phyloP scores from a whole-genome alignment of 1,140 invertebrate species.

The Achroia grisella region DNA sequence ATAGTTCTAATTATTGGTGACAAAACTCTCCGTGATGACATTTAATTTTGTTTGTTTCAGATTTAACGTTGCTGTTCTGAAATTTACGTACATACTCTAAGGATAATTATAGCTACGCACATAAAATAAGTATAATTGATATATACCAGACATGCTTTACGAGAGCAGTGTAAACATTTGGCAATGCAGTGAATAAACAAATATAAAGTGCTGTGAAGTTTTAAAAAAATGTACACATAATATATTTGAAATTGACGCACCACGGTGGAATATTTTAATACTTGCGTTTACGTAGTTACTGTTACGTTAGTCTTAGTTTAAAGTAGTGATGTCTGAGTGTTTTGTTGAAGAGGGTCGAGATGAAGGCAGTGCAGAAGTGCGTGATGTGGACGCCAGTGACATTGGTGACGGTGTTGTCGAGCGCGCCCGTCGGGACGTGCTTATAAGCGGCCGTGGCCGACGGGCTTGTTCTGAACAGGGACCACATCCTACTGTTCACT shows the following conservation, averaged over 20 bases:
- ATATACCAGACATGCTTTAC: neutral
- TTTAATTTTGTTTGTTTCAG: no score
- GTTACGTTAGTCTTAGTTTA: conserved; percentile 5
- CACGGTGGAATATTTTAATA: no score
- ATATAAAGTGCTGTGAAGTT: neutral
- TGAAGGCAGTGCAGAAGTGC: conserved; percentile 39
- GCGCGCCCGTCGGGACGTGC: conserved; percentile 56
- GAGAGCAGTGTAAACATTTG: neutral
- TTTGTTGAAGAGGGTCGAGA: conserved; percentile 56
- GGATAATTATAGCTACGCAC: no score
- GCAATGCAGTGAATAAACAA: conserved; percentile 1
- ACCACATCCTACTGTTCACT: conserved; percentile 74
- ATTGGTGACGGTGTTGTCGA: conserved; percentile 31
- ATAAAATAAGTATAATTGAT: neutral
- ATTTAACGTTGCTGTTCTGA: no score
- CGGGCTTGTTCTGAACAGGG: conserved; percentile 79
- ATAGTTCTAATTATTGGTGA: no score
- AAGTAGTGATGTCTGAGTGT: conserved; percentile 55
- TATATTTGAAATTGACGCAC: no score
- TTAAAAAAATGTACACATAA: no score
- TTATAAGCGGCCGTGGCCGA: conserved; percentile 66
- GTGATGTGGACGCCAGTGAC: conserved; percentile 11
- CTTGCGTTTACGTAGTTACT: no score
- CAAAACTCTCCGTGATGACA: no score
- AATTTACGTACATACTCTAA: no score